Evolutionary conservation across 2,113 vertebrate genomes (phyloP), one percentile per base, ranked within the genome.

Genomic region (Proteles cristata): DNA sequence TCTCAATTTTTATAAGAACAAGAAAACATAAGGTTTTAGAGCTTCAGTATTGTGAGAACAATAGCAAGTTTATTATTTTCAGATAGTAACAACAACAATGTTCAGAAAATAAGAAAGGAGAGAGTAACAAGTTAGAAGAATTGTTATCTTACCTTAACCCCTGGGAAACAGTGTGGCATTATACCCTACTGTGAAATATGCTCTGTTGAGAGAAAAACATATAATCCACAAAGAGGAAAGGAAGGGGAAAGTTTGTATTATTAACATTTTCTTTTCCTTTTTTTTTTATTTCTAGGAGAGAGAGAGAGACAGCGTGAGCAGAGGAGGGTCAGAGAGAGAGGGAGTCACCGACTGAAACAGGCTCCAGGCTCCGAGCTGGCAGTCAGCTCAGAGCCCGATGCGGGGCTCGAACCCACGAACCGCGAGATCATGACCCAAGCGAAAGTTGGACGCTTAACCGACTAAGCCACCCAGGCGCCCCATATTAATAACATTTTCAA

Each of bases 211-310:
- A 9, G 11, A 71, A 93, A 87, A 71, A 81, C 53, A 97, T 87
- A 94, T 79, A 89, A 95, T 55, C 63, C 66, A 94, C 19, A 82
- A 83, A 61, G 84, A 95, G 26, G 76, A 90, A 35, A 73, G 11
- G 28, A 76, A 26, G 23, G 11, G 66, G 63, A 14, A 79, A 93
- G 26, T 94, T 97, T 87, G 43, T 90, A 91, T 96, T 98, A 91
- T 92, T 98, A 96, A 93, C 7, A 94, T 86, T 97, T 97, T 95
- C 98, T 86, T 97, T 97, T 95, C 98, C n/a, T n/a, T n/a, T n/a
- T n/a, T n/a, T n/a, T n/a, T n/a, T n/a, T n/a, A n/a, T n/a, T n/a
- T n/a, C n/a, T n/a, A n/a, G n/a, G n/a, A n/a, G n/a, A n/a, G n/a
- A n/a, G n/a, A n/a, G n/a, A n/a, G n/a, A n/a, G n/a, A n/a, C n/a